phyloP scores from a whole-genome alignment of 1,140 invertebrate species.

The Aphelinus certus region DNA sequence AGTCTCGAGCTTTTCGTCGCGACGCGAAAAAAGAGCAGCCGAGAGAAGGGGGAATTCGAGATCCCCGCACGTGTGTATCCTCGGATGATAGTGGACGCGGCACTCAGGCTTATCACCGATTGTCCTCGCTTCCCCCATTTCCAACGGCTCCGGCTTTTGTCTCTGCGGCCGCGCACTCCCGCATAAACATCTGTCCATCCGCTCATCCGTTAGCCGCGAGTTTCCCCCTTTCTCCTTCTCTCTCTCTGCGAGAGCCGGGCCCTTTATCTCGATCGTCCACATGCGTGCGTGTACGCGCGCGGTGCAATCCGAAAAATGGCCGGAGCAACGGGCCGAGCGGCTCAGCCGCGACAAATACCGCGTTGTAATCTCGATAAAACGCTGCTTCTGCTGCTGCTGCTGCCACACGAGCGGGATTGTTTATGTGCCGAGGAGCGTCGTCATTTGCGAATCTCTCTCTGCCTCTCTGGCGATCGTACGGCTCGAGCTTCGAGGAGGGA shows the following conservation, averaged over 20 bases:
- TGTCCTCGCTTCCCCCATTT: constrained; percentile 34
- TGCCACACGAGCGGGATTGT: no score
- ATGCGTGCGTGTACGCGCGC: not conserved
- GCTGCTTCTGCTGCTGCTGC: not conserved
- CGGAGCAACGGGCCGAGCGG: constrained; percentile 8
- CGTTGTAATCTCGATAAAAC: constrained; percentile 37
- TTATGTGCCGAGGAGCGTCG: constrained; percentile 28
- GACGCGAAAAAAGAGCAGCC: no score
- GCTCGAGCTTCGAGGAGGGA: no score
- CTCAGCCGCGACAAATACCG: constrained; percentile 16
- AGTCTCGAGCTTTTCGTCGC: no score
- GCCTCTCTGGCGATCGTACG: no score
- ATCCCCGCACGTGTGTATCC: not conserved
- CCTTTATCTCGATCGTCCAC: no score
- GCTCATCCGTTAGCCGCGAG: constrained; percentile 21
- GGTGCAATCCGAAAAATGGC: constrained; percentile 19
- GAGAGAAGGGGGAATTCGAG: no score
- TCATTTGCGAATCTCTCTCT: constrained; percentile 5
- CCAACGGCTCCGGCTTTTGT: constrained; percentile 31
- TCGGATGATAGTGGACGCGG: not conserved
- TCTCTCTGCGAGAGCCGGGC: not conserved
- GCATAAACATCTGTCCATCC: constrained; percentile 37
- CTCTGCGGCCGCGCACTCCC: constrained; percentile 19
- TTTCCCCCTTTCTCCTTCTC: constrained; percentile 3
- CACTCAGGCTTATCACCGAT: constrained; percentile 26